These are phyloP conservation scores for Ibidorhyncha struthersii DNA, from an alignment of 2,113 vertebrate species.

Conservation along the genomic window DNA sequence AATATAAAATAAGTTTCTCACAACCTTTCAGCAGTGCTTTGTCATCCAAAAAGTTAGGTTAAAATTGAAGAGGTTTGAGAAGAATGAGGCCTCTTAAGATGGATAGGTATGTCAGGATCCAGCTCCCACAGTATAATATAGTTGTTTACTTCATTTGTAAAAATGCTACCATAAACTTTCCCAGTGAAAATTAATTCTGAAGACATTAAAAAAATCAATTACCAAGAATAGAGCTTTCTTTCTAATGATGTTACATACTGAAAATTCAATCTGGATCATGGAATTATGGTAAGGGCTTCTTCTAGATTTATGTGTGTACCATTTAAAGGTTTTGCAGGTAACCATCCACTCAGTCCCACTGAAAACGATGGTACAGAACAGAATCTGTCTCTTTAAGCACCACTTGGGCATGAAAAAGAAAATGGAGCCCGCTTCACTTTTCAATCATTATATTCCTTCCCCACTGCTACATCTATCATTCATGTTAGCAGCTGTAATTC, in stretches of 20 bases:
- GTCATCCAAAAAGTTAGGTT: conserved; percentile 15
- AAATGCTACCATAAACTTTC: conserved; percentile 15
- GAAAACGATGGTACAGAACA: background rate
- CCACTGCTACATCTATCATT: background rate
- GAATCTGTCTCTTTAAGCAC: background rate
- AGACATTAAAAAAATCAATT: conserved; percentile 36
- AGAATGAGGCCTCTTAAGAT: background rate
- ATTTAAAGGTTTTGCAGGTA: background rate
- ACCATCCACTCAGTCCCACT: background rate
- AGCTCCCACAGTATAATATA: background rate
- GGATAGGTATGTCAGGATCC: background rate
- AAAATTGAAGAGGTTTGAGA: background rate
- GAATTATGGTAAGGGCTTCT: background rate
- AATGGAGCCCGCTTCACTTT: background rate
- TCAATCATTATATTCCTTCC: background rate
- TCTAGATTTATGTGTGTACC: background rate
- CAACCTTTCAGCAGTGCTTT: background rate
- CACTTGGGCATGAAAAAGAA: background rate
- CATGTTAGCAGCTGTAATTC: background rate
- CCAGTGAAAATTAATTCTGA: background rate
- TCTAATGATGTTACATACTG: background rate
- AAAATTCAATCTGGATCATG: conserved; percentile 16
- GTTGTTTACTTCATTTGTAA: conserved; percentile 20
- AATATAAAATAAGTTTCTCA: background rate
- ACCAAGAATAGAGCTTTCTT: background rate